Conservation (phyloP, 2,113 vertebrate species). For the Neodon shergylaensis region DNA sequence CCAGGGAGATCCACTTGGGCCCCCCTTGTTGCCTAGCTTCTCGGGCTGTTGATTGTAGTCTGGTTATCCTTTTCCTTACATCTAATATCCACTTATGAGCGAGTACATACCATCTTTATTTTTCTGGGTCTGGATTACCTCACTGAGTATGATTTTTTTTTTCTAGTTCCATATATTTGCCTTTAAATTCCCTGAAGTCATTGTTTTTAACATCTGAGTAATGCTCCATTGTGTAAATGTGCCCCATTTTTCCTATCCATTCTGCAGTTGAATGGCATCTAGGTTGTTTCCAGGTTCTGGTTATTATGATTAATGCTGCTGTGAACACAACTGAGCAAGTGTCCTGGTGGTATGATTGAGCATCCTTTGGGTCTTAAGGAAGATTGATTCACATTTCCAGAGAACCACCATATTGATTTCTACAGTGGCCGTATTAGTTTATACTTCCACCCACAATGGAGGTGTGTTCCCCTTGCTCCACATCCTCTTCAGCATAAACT, state of each 20-base stretch:
- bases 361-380: background rate
- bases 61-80: background rate
- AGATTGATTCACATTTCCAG: background rate
- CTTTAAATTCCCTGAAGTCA: background rate
- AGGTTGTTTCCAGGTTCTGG: background rate
- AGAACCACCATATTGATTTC: background rate
- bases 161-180: background rate
- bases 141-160: background rate
- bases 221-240: background rate
- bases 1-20: background rate
- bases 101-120: background rate
- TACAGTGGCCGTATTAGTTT: background rate
- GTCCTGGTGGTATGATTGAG: background rate
- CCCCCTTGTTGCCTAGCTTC: background rate
- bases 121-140: background rate
- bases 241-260: background rate
- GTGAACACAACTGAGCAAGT: background rate
- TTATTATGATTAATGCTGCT: background rate
- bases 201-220: background rate
- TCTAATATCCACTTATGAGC: too few relatives aligned
- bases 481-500: background rate
- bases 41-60: background rate
- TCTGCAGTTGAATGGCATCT: background rate
- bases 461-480: background rate
- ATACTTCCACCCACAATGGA: background rate